Conservation (phyloP, 2,797 vertebrate species). For the Melanotaenia nigrans region DNA sequence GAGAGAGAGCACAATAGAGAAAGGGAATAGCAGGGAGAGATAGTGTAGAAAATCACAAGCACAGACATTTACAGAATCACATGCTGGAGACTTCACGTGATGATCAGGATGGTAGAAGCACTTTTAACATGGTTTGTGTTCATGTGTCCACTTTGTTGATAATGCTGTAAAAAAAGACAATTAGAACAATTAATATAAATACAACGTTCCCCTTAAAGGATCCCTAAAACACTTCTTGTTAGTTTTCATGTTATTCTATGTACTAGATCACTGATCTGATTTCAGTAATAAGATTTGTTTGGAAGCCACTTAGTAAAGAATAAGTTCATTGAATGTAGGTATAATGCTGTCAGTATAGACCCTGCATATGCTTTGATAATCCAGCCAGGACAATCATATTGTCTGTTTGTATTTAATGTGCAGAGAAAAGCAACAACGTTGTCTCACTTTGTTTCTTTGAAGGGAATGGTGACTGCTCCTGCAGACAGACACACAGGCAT, state of each 20-base stretch:
- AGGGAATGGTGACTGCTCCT: slow-evolving; percentile 72
- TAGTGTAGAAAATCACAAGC: slow-evolving; percentile 15
- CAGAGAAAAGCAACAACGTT: neutral
- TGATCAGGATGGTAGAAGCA: neutral
- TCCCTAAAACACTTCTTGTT: neutral
- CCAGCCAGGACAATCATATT: neutral
- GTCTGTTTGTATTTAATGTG: neutral
- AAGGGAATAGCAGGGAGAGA: slow-evolving; percentile 27
- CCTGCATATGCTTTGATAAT: slow-evolving; percentile 8
- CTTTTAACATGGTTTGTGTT: neutral
- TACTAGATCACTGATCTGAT: neutral
- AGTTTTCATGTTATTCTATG: neutral
- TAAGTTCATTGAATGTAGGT: slow-evolving; percentile 11
- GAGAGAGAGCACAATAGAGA: slow-evolving; percentile 11
- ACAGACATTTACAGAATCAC: slow-evolving; percentile 13
- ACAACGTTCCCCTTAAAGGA: neutral
- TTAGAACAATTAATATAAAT: neutral
- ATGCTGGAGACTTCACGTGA: slow-evolving; percentile 2
- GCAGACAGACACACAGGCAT: slow-evolving; percentile 52
- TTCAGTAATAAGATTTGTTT: neutral
- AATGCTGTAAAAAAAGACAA: neutral
- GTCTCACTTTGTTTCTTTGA: slow-evolving; percentile 7
- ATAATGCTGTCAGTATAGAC: slow-evolving; percentile 32
- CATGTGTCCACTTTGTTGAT: neutral
- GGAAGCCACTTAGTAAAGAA: neutral